Evolutionary conservation across 2,888 invertebrate genomes (phyloP), one percentile per base, ranked within the genome.

Genomic region (Eulithis testata): DNA sequence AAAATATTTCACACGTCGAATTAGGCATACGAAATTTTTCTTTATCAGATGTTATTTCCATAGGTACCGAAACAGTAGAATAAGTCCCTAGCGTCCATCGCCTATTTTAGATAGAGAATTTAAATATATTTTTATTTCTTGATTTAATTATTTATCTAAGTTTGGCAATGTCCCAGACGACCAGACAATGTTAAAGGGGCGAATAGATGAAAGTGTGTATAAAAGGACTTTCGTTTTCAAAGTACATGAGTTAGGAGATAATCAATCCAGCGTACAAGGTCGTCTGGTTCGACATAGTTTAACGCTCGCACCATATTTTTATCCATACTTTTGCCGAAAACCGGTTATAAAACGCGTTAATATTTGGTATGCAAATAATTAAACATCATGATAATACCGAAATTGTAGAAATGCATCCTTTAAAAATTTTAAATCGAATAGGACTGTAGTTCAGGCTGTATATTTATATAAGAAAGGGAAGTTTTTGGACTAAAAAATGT

Each of bases 201-300:
- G 53, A 73, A 65, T 66, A 54, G 53, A 73, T 66, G 73, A 75
- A 79, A 77, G 69, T 73, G 69, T 67, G 58, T 64, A 60, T 51
- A 59, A 65, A 45, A 63, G 62, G 58, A 82, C 83, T 83, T 83
- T 85, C 83, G 73, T 78, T 84, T 82, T 83, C 75, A 57, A 59
- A 70, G 57, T 50, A 65, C 51, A 61, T 66, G 44, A 57, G 52
- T 73, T 40, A 73, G 64, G 70, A 73, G 72, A 80, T 70, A 76
- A 69, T 68, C 71, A 71, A 75, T 70, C 67, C 55, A 62, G 65
- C 65, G 53, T 66, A 64, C 83, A 87, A 88, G 87, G 87, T 82
- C 83, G 77, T 73, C 80, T 64, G 72, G 79, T 82, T 75, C 73
- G 51, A 79, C 74, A 73, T 78, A 77, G 81, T 81, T 78, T 80